A percentile compares a stretch with the other conserved stretches of the same genome.
Evolutionary conservation across 1,140 invertebrate genomes (phyloP).

Genomic region (Diorhabda elongata): DNA sequence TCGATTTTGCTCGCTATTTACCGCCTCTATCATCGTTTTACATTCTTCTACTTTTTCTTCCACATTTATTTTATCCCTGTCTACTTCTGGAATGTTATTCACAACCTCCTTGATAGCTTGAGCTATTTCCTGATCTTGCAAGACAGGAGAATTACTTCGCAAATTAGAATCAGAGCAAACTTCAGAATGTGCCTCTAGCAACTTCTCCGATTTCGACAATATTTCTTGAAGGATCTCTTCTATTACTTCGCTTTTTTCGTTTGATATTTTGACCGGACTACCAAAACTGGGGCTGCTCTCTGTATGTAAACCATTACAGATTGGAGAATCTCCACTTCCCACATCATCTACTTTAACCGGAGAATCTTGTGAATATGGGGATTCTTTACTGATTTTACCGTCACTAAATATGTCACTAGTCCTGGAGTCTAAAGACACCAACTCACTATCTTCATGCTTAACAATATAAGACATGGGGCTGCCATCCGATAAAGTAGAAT

Average conservation of each 20-base stretch:
- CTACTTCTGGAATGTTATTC: constrained; percentile 33
- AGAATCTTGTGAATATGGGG: constrained; percentile 41
- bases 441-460: constrained; percentile 52
- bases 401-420: constrained; percentile 54
- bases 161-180: constrained; percentile 13
- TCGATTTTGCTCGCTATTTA: no score
- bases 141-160: constrained; percentile 41
- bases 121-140: constrained; percentile 53
- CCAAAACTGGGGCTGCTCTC: constrained; percentile 42
- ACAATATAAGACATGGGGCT: constrained; percentile 52
- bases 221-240: constrained; percentile 59
- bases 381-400: constrained; percentile 49
- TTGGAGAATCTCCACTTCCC: constrained; percentile 33
- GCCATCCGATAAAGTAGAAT: constrained; percentile 54
- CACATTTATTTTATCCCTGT: constrained; percentile 10
- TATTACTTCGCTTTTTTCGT: constrained; percentile 54
- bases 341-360: constrained; percentile 39
- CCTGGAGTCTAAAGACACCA: constrained; percentile 52
- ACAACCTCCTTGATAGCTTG: constrained; percentile 46
- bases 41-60: not conserved
- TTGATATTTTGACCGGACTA: constrained; percentile 38
- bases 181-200: constrained; percentile 45
- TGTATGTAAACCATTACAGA: constrained; percentile 44
- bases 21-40: no score
- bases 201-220: constrained; percentile 55